Conservation (phyloP, 53 echinoderm and acorn worm genomes). For the Apostichopus leukothele region DNA sequence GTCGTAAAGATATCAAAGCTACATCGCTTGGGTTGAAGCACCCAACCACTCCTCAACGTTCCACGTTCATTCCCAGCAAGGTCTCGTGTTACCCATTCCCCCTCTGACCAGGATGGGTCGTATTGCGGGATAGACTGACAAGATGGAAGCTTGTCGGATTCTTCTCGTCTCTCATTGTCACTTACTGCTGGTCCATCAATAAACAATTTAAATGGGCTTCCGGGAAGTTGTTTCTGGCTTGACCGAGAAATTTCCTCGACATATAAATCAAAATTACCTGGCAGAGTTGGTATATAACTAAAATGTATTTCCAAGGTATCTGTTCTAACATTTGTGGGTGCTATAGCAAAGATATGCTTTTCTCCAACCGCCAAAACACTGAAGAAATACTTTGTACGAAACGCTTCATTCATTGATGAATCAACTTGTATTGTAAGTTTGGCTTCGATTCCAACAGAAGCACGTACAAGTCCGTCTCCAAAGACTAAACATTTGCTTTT, state of each 20-base stretch:
- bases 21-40: not conserved
- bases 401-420: not conserved
- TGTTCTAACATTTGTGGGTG: too few species aligned
- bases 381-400: not conserved
- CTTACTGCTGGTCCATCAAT: not conserved
- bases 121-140: not conserved
- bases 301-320: not conserved
- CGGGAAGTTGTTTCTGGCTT: constrained; percentile 9
- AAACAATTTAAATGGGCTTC: constrained; percentile 20
- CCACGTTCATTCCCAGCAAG: not conserved
- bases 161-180: not conserved
- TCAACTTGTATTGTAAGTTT: not conserved
- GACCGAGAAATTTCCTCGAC: not conserved
- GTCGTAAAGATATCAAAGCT: constrained; percentile 17
- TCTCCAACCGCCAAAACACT: constrained; percentile 10
- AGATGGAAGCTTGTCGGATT: constrained; percentile 14
- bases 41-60: constrained; percentile 14
- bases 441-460: not conserved
- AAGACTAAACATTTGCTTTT: not conserved
- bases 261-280: constrained; percentile 10
- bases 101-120: not conserved
- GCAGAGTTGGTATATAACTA: constrained; percentile 19
- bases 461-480: not conserved
- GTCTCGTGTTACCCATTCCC: not conserved
- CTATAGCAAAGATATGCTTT: not conserved